These are phyloP conservation scores for Lanius collurio DNA, from an alignment of 2,113 vertebrate genomes.

Conservation along the genomic window DNA sequence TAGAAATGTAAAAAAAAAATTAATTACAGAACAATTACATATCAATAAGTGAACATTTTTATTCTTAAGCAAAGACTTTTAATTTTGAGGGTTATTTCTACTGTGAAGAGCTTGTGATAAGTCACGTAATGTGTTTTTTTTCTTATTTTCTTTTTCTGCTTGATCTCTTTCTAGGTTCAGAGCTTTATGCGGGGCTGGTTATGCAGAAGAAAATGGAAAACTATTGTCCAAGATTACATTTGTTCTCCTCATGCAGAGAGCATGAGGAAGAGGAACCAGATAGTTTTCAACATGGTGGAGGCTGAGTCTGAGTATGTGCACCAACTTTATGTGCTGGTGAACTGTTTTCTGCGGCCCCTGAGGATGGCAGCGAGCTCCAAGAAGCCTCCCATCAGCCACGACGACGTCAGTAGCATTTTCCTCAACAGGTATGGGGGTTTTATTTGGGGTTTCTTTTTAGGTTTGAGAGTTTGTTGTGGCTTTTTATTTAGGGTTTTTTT, in stretches of 20 bases:
- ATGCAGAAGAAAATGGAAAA: constrained; percentile 98
- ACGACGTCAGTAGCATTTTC: constrained; percentile 97
- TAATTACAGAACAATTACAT: neutral
- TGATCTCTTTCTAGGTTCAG: constrained; percentile 82
- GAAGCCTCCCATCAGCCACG: constrained; percentile 93
- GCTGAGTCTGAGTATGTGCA: constrained; percentile 96
- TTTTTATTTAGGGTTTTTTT: neutral
- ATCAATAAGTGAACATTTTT: neutral
- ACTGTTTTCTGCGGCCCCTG: constrained; percentile 92
- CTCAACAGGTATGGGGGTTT: constrained; percentile 88
- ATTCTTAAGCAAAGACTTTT: neutral
- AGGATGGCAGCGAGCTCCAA: constrained; percentile 98
- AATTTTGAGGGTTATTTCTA: neutral
- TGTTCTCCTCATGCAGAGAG: constrained; percentile 98
- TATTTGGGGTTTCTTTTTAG: neutral
- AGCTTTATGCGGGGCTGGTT: constrained; percentile 99
- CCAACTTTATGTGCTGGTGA: constrained; percentile 93
- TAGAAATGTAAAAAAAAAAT: neutral
- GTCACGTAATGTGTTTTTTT: neutral
- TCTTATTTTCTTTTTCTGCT: neutral
- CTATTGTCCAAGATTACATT: constrained; percentile 98
- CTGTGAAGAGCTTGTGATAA: neutral
- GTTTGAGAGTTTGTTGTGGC: neutral
- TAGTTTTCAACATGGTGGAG: constrained; percentile 99
- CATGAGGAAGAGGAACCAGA: constrained; percentile 98